Percentiles rank a stretch among this genome's conserved stretches.
These are phyloP conservation scores for Pocillopora meandrina DNA, from an alignment of 92 coral and sea anemone species.

Conservation along the genomic window DNA sequence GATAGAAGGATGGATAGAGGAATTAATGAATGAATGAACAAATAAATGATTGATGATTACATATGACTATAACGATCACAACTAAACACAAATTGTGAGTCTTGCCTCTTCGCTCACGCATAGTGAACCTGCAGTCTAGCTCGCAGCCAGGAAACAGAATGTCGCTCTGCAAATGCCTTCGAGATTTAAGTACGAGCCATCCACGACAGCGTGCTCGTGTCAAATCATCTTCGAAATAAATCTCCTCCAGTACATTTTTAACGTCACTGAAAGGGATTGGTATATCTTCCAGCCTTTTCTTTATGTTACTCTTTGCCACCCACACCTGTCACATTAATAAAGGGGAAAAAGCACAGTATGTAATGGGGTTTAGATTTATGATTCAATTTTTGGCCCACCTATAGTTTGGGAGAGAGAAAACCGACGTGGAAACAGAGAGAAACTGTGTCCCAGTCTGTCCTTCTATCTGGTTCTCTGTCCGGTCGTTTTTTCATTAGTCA, in stretches of 20 bases:
- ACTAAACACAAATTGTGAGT: not conserved
- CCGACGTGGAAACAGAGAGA: too few relatives aligned
- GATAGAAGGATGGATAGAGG: not conserved
- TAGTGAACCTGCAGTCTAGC: conserved; percentile 30
- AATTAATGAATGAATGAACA: too few relatives aligned
- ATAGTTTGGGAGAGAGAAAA: too few relatives aligned
- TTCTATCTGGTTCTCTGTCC: too few relatives aligned
- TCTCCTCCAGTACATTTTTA: conserved; percentile 33
- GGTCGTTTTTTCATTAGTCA: too few relatives aligned
- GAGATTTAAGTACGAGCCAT: conserved; percentile 31
- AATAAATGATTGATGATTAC: too few relatives aligned
- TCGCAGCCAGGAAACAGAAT: conserved; percentile 43
- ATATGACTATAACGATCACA: too few relatives aligned
- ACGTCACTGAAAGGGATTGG: conserved; percentile 37
- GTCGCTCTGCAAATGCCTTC: conserved; percentile 21
- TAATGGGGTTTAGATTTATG: not conserved
- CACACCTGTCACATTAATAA: conserved; percentile 16
- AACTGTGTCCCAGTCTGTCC: too few relatives aligned
- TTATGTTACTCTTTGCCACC: conserved; percentile 13
- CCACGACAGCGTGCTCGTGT: conserved; percentile 39
- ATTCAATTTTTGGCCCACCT: too few relatives aligned
- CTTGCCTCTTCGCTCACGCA: conserved; percentile 22
- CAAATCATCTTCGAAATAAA: conserved; percentile 21
- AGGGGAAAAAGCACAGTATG: not conserved
- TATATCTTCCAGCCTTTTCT: conserved; percentile 9